Evolutionary conservation across 2,113 vertebrate genomes (phyloP).

Genomic region (Centropus bengalensis): DNA sequence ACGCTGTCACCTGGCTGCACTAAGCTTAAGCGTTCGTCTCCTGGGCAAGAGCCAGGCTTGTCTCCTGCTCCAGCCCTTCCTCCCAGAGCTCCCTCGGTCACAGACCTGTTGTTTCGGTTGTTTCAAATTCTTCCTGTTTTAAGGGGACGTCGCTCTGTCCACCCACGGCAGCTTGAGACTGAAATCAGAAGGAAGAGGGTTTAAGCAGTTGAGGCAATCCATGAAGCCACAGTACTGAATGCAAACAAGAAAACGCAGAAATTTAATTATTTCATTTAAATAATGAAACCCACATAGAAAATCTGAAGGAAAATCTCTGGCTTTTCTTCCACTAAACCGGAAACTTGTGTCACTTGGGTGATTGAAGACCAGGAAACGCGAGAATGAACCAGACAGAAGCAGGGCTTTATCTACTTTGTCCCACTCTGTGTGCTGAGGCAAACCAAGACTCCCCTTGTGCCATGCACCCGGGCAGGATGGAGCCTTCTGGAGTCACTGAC

Average conservation of each 20-base stretch:
- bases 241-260: neutral
- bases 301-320: neutral
- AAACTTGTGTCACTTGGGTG: neutral
- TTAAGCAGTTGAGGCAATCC: neutral
- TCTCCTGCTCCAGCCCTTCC: neutral
- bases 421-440: neutral
- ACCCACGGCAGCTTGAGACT: slow-evolving; percentile 86
- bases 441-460: neutral
- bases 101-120: slow-evolving; percentile 87
- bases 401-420: neutral
- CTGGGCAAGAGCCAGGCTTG: neutral
- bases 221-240: neutral
- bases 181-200: slow-evolving; percentile 35
- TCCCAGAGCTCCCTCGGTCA: neutral
- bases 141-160: slow-evolving; percentile 84
- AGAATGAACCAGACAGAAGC: neutral
- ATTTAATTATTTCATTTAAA: too few species aligned
- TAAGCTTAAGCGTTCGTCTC: neutral
- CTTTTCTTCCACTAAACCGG: neutral
- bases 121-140: slow-evolving; percentile 87
- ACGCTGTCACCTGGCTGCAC: rapidly evolving
- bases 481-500: neutral
- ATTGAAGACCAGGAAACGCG: neutral
- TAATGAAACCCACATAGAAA: neutral
- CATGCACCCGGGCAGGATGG: neutral